Base-by-base conservation (phyloP, 2,113 vertebrate genomes). In the Psettodes erumei region DNA sequence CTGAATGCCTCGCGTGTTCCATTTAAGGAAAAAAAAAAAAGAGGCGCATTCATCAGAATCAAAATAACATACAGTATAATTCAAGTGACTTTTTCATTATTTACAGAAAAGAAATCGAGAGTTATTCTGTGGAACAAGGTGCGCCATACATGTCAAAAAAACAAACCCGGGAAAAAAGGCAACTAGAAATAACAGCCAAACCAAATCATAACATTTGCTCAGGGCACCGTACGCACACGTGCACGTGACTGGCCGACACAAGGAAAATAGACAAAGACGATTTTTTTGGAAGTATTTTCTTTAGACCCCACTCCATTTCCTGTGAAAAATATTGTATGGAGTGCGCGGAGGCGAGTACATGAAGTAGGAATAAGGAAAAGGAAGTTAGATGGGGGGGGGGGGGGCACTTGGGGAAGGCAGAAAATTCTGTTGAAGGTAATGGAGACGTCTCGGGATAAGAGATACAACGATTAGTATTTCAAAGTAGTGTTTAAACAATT, bases 141-240 rank as follows among this genome's bases (percentile, higher is more conserved):
- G 84, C 67, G 78, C 88, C 79, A 81, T 86, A 82, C 85, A 88
- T 66, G 67, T 75, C 43, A 59, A 47, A 75, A 71, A 87, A 85
- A 86, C 68, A 79, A 90, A 78, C 70, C 82, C 66, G 86, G 82
- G n/a, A n/a, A n/a, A 78, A 81, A 86, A 81, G 83, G 75, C 47
- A 62, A 77, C 89, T 92, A 90, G 91, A 92, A 93, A 93, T 94
- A 94, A 86, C 91, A 88, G 87, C 62, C 72, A 91, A 89, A 91
- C 84, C 89, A 79, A 88, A 90, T 82, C 79, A 94, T 87, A 93
- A 94, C 93, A 94, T 93, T 94, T 92, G 85, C 59, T 75, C 85
- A 71, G 81, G 74, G 73, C 61, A 79, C 77, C 76, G 83, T 88
- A 89, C 84, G 84, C 32, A 86, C 75, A 63, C 58, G 54, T 40